These are phyloP conservation scores for Cinclus cinclus DNA, from an alignment of 2,113 vertebrate species.

Conservation along the genomic window DNA sequence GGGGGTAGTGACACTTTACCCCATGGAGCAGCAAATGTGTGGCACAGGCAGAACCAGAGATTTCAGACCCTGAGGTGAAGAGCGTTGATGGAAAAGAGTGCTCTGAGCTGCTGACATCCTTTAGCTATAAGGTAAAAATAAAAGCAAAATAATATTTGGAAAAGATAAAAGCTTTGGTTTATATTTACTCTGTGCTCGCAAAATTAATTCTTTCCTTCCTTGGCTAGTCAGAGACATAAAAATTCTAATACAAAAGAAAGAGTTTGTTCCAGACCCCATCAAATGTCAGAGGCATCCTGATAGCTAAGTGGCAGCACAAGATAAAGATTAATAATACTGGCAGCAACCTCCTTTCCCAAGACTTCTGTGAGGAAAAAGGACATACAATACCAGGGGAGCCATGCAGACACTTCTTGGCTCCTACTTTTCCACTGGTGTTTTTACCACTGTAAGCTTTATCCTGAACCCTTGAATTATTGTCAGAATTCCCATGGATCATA, in stretches of 20 bases:
- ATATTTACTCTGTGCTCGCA: conserved; percentile 23
- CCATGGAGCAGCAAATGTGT: not conserved
- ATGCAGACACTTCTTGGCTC: not conserved
- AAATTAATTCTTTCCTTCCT: conserved; percentile 27
- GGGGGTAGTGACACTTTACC: not conserved
- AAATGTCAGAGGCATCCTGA: conserved; percentile 39
- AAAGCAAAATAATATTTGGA: conserved; percentile 10
- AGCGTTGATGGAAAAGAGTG: not conserved
- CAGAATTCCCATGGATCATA: not conserved
- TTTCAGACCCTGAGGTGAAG: not conserved
- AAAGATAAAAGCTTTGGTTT: conserved; percentile 22
- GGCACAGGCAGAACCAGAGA: not conserved
- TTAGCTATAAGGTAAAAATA: conserved; percentile 23
- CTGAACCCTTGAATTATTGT: not conserved
- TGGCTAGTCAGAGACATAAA: conserved; percentile 53
- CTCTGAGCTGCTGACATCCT: conserved; percentile 10
- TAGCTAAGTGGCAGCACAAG: conserved; percentile 43
- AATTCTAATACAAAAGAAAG: conserved; percentile 41
- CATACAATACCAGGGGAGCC: not conserved
- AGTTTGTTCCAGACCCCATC: conserved; percentile 57
- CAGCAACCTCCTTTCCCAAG: conserved; percentile 23
- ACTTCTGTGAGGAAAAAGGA: not conserved
- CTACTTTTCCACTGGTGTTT: not conserved
- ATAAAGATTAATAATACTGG: conserved; percentile 59
- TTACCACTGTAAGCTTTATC: not conserved